Percentiles rank a stretch among this genome's conserved stretches.
Evolutionary conservation across 2,797 vertebrate species (phyloP).

Genomic region (Glyptemys insculpta): DNA sequence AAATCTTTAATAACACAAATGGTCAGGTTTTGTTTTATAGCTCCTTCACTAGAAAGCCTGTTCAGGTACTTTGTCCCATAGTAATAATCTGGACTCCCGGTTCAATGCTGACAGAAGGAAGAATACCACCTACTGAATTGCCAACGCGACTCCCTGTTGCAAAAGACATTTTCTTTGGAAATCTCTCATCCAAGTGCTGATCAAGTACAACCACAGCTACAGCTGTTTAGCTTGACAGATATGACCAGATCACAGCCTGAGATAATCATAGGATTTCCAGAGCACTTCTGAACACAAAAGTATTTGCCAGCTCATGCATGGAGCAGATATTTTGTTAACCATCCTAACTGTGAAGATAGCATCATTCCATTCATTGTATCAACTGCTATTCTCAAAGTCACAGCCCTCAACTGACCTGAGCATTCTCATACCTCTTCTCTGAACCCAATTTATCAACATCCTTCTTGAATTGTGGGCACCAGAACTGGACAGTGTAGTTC

Average conservation of each 20-base stretch:
- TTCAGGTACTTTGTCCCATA: background rate
- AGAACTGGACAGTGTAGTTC: background rate
- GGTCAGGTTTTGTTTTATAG: accelerated
- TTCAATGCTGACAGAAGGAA: background rate
- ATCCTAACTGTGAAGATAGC: background rate
- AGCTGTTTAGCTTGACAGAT: background rate
- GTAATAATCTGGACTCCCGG: background rate
- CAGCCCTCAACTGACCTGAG: no score
- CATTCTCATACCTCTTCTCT: background rate
- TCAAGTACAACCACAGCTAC: background rate
- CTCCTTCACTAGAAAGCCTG: background rate
- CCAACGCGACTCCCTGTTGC: background rate
- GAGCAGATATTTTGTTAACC: background rate
- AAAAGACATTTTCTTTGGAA: background rate
- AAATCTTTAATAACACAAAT: background rate
- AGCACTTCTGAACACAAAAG: background rate
- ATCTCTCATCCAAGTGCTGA: background rate
- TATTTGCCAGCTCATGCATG: background rate
- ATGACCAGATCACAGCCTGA: accelerated
- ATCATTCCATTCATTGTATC: background rate
- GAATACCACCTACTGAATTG: background rate
- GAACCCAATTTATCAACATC: background rate
- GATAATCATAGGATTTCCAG: background rate
- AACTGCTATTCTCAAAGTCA: background rate
- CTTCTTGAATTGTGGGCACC: background rate